phyloP scores from a whole-genome alignment of 2,797 vertebrate species.

The Sylvia borin region DNA sequence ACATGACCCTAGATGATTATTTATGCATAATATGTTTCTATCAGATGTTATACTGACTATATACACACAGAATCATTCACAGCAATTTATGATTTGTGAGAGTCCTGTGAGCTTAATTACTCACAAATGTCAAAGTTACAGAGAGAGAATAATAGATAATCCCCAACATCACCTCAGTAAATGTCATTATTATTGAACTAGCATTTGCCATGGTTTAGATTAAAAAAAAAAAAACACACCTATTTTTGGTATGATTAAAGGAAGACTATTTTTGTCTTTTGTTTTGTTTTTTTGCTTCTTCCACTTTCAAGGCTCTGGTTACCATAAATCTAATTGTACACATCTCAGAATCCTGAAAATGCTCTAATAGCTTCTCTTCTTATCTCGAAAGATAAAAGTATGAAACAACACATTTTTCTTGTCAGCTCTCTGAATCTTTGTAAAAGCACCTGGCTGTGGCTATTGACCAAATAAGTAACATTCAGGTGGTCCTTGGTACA shows the following conservation, averaged over 20 bases:
- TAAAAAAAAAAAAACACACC: no score
- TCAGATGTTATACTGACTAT: neutral
- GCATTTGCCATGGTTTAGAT: neutral
- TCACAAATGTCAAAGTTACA: slow-evolving; percentile 8
- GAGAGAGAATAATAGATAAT: neutral
- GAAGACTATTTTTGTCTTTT: neutral
- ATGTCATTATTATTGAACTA: neutral
- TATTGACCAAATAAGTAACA: neutral
- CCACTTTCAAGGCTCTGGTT: neutral
- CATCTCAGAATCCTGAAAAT: neutral
- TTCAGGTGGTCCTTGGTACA: neutral
- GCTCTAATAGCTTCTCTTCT: neutral
- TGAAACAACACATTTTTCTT: neutral
- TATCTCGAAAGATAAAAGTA: neutral
- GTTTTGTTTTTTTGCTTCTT: neutral
- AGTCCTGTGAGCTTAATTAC: slow-evolving; percentile 6
- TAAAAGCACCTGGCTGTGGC: neutral
- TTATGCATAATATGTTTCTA: neutral
- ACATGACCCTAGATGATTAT: neutral
- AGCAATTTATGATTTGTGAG: neutral
- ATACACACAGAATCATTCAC: neutral
- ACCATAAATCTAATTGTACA: neutral
- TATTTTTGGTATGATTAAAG: neutral
- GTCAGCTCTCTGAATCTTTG: neutral
- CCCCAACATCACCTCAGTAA: neutral